Base-by-base conservation (phyloP, 30 jellyfish, hydroid and myxozoan genomes). In the Cassiopea xamachana region DNA sequence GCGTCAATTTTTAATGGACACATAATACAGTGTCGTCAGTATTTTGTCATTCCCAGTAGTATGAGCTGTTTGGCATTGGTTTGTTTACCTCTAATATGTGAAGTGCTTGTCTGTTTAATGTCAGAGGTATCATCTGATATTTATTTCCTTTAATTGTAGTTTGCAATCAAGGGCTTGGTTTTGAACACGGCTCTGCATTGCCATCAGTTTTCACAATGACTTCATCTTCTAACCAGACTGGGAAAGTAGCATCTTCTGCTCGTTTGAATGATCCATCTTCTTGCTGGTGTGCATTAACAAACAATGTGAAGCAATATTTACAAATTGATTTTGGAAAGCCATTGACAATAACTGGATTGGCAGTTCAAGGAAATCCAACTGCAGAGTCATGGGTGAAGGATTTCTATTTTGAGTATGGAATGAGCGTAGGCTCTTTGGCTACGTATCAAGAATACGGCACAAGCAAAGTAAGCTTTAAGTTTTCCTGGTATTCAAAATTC, bases 281-380 rank as follows among this genome's bases (percentile, higher is more conserved):
- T 3, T 55, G 92, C 76, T 89, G 96, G 74, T 84, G 91, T 19
- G 71, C 79, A 1, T 15, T 73, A 8, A 47, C 74, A 39, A 48
- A 27, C n/a, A 86, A 88, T 27, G 0, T 8, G 51, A 48, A 82
- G n/a, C 80, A 90, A 59, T 77, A 75, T 47, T 77, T 80, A 44
- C 93, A 90, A 69, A 49, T 90, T 58, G 90, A 90, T 70, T 90
- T 90, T 77, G 97, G 93, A 8, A 82, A 47, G 77, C 27, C 50
- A 12, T 82, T 83, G 47, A 90, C 93, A 16, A 60, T 90, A 62
- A 75, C 93, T 51, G 97, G 93, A 7, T 49, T 90, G 48, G 97
- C 97, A 1, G 72, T 80, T 1, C 97, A 90, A 77, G 97, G 93
- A 18, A 71, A 69, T 80, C 97, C 90, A 18, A 61, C 76, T 2